These are phyloP conservation scores for Erebia palarica DNA, from an alignment of 2,888 invertebrate genomes.

Conservation along the genomic window DNA sequence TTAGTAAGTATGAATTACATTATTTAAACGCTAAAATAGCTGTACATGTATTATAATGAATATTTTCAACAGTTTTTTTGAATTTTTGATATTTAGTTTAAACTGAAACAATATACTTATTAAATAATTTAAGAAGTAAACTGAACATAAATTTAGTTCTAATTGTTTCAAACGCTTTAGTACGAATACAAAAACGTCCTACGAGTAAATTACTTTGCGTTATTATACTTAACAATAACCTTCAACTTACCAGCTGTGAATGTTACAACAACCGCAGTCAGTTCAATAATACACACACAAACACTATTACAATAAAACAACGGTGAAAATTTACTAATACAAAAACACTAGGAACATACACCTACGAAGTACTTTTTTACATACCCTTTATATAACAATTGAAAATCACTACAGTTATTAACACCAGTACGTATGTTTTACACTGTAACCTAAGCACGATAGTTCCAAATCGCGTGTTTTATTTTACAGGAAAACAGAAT, in stretches of 20 bases:
- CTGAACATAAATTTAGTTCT: no score
- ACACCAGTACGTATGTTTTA: slow-evolving; percentile 25
- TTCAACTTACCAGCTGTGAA: slow-evolving; percentile 21
- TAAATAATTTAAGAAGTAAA: no score
- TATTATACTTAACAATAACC: slow-evolving; percentile 1
- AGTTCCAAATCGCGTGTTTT: slow-evolving; percentile 25
- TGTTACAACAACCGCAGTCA: slow-evolving; percentile 10
- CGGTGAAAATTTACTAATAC: neutral
- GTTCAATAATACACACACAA: slow-evolving; percentile 13
- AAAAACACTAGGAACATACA: slow-evolving; percentile 13
- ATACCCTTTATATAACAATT: slow-evolving; percentile 6
- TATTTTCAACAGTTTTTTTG: no score
- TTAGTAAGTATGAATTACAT: no score
- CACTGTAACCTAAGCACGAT: slow-evolving; percentile 15
- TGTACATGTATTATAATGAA: no score
- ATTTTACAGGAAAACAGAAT: slow-evolving; percentile 20
- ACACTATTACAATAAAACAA: neutral
- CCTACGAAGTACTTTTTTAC: neutral
- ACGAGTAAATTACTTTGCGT: neutral
- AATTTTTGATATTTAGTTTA: no score
- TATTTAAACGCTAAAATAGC: no score
- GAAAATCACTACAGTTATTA: slow-evolving; percentile 24
- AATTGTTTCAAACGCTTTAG: neutral
- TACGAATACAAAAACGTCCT: slow-evolving; percentile 5
- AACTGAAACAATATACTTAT: no score